Conservation (phyloP, 2,113 vertebrate species). For the Eudyptes chrysolophus region DNA sequence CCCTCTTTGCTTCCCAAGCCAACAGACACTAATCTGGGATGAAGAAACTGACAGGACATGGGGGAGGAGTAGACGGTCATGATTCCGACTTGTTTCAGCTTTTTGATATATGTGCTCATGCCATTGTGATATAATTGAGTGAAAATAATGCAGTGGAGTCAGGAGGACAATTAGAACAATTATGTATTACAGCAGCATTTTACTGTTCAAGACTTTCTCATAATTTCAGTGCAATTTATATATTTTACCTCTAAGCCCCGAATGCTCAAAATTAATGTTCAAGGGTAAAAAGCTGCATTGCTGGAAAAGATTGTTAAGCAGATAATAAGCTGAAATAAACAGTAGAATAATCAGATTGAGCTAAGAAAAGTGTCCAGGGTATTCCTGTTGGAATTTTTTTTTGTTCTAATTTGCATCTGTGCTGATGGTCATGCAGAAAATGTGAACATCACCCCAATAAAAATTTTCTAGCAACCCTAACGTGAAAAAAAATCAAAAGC, state of each 20-base stretch:
- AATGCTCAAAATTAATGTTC: not conserved
- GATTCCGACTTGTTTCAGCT: not conserved
- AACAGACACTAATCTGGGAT: constrained; percentile 65
- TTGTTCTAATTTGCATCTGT: not conserved
- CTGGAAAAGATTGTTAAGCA: not conserved
- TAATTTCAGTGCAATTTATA: constrained; percentile 3
- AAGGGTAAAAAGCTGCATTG: not conserved
- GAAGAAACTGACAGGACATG: constrained; percentile 67
- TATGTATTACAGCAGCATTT: not conserved
- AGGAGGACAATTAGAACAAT: not conserved
- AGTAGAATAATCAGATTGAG: not conserved
- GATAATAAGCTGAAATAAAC: not conserved
- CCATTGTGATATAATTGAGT: not conserved
- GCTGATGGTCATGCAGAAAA: not conserved
- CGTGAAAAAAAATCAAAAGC: not conserved
- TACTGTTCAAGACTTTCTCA: not conserved
- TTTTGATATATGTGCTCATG: not conserved
- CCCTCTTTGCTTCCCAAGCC: constrained; percentile 62
- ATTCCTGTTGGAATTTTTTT: not conserved
- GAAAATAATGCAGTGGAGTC: not conserved
- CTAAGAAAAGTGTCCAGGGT: not conserved
- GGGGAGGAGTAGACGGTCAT: constrained; percentile 49
- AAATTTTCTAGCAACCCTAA: not conserved
- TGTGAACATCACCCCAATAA: not conserved
- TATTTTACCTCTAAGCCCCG: not conserved